Conservation (phyloP, 1,140 invertebrate genomes). For the Caenorhabditis brenneri region DNA sequence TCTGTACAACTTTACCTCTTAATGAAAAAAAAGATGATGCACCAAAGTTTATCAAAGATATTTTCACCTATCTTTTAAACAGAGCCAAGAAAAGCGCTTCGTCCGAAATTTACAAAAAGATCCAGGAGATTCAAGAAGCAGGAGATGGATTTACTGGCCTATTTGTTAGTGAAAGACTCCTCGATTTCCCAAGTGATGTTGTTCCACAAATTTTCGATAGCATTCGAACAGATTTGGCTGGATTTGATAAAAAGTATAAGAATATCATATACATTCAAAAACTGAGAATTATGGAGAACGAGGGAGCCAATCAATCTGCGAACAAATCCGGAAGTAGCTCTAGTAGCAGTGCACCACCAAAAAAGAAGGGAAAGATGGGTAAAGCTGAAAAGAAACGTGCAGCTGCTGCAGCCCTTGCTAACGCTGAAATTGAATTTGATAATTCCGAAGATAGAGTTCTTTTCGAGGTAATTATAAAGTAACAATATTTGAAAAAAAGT, state of each 20-base stretch:
- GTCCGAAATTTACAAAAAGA: conserved; percentile 38
- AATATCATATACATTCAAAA: conserved; percentile 46
- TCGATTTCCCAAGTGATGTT: conserved; percentile 47
- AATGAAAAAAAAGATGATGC: conserved; percentile 27
- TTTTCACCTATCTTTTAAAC: conserved; percentile 44
- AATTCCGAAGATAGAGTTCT: conserved; percentile 50
- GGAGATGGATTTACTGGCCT: conserved; percentile 28
- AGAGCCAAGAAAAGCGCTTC: conserved; percentile 43
- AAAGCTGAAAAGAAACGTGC: conserved; percentile 51
- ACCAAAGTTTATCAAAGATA: conserved; percentile 20
- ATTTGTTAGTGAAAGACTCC: conserved; percentile 49
- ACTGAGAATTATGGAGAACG: conserved; percentile 2
- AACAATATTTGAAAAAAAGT: background rate
- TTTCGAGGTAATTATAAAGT: conserved; percentile 20
- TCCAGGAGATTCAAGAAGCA: conserved; percentile 29
- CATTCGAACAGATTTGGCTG: background rate
- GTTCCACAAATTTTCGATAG: conserved; percentile 41
- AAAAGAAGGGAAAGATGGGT: conserved; percentile 50
- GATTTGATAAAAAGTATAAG: conserved; percentile 27
- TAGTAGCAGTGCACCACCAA: background rate
- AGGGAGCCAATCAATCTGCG: background rate
- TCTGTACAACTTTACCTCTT: background rate
- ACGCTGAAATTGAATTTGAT: conserved; percentile 51
- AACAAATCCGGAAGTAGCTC: conserved; percentile 2
- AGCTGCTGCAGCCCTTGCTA: conserved; percentile 33